Evolutionary conservation across 2,797 vertebrate genomes (phyloP), one percentile per base, ranked within the genome.

Genomic region (Hyperoplus lanceolatus): DNA sequence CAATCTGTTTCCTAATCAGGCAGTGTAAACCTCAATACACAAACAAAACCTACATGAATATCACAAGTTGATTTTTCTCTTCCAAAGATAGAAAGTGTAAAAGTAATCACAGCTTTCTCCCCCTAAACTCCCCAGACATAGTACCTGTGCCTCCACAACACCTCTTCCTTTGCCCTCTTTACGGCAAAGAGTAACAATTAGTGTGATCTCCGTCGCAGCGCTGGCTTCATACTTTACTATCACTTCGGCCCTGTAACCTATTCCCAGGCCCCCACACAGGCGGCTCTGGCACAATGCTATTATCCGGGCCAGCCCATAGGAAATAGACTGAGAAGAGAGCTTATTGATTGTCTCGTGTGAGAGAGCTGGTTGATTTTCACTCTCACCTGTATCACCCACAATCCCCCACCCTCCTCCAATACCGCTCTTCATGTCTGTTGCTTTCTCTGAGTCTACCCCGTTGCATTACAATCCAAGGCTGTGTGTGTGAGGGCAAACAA

Each of bases 311-410:
- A 55, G 86, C 90, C 90, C 90, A 87, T 83, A 93, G 90, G 89
- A 91, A 92, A 90, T 90, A 89, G 90, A 87, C 79, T 89, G 88
- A 92, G 87, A 75, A 74, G 82, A 88, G 89, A 88, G 82, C 82
- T 89, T 92, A 93, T 93, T 89, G 92, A 93, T 93, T 90, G 84
- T 88, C 83, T 90, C 82, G 76, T 29, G 75, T 83, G 83, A 87
- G 91, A 86, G 87, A 87, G 84, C 81, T 76, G 70, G 78, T 87
- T 89, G 83, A 89, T 92, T 85, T 81, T 89, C 85, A 89, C 79
- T 68, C 84, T 87, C 89, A 87, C 89, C 85, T 89, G 81, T 79
- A 79, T 88, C 85, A 77, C 73, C 77, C 71, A 53, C 72, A 41
- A 58, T 54, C 57, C 41, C 56, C 11, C 42, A 14, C 16, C 49